Evolutionary conservation across 2,113 vertebrate genomes (phyloP).

Genomic region (Connochaetes taurinus): DNA sequence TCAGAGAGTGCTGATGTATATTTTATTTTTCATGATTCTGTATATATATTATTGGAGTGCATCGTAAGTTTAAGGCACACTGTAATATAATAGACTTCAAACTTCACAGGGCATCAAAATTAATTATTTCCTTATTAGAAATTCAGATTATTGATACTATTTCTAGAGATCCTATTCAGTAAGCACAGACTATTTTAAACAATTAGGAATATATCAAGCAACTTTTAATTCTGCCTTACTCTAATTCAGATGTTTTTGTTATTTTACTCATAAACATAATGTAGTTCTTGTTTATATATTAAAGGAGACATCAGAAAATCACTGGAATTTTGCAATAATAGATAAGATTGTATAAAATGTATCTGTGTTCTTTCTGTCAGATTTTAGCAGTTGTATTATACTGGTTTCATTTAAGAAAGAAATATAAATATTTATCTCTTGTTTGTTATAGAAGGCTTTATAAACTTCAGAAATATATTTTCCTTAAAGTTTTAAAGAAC

Average conservation of each 20-base stretch:
- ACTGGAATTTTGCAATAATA: neutral
- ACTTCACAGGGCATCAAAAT: neutral
- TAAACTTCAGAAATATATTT: neutral
- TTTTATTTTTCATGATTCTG: neutral
- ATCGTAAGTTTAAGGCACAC: neutral
- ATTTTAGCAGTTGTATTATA: neutral
- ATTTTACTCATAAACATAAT: neutral
- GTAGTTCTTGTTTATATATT: neutral
- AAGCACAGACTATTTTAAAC: neutral
- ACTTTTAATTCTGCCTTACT: neutral
- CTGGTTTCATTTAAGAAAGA: neutral
- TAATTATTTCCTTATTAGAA: neutral
- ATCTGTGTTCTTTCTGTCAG: neutral
- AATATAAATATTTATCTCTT: neutral
- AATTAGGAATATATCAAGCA: neutral
- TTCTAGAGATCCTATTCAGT: neutral
- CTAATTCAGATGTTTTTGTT: neutral
- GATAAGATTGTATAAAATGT: neutral
- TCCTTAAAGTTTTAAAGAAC: neutral
- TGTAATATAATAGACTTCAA: neutral
- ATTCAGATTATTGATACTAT: neutral
- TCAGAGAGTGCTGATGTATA: neutral
- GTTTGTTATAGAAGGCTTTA: neutral
- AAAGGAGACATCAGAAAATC: neutral
- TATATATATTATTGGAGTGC: neutral